A percentile compares a stretch with the other conserved stretches of the same genome.
Conservation (phyloP, 2,113 vertebrate genomes). For the Tachuris rubrigastra region DNA sequence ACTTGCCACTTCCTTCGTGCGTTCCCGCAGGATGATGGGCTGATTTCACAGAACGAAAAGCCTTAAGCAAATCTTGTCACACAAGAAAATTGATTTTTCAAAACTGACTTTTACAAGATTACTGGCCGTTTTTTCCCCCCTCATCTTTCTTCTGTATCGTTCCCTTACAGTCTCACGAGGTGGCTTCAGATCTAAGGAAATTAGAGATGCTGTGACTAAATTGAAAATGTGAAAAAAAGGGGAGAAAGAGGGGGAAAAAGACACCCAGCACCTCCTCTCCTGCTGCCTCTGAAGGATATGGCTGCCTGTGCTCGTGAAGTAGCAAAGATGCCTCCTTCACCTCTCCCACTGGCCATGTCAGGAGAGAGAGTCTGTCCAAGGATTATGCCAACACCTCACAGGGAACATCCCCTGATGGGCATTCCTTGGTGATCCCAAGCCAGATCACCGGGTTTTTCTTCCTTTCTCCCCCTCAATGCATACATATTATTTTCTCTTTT, state of each 20-base stretch:
- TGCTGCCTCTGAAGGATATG: neutral
- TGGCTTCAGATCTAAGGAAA: slow-evolving; percentile 61
- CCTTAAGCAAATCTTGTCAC: slow-evolving; percentile 67
- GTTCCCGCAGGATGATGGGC: slow-evolving; percentile 49
- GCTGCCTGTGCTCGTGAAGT: neutral
- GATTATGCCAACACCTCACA: neutral
- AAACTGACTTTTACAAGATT: slow-evolving; percentile 67
- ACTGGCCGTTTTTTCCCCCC: neutral
- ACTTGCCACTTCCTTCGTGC: slow-evolving; percentile 45
- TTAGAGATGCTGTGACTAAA: slow-evolving; percentile 62
- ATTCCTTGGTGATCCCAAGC: neutral
- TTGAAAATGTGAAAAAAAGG: slow-evolving; percentile 37
- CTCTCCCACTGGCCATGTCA: neutral
- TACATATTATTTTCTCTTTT: neutral
- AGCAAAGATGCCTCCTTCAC: neutral
- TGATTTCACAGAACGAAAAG: slow-evolving; percentile 64
- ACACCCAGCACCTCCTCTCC: neutral
- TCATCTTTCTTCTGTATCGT: slow-evolving; percentile 6
- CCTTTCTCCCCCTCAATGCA: neutral
- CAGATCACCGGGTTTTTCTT: neutral
- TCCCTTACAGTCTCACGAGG: slow-evolving; percentile 57
- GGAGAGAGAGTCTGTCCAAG: neutral
- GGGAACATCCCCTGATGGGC: neutral
- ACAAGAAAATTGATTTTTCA: slow-evolving; percentile 68
- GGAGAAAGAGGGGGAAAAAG: neutral